Percentiles rank a stretch among this genome's conserved stretches.
Conservation (phyloP, 2,797 vertebrate species). For the Buphagus erythrorhynchus region DNA sequence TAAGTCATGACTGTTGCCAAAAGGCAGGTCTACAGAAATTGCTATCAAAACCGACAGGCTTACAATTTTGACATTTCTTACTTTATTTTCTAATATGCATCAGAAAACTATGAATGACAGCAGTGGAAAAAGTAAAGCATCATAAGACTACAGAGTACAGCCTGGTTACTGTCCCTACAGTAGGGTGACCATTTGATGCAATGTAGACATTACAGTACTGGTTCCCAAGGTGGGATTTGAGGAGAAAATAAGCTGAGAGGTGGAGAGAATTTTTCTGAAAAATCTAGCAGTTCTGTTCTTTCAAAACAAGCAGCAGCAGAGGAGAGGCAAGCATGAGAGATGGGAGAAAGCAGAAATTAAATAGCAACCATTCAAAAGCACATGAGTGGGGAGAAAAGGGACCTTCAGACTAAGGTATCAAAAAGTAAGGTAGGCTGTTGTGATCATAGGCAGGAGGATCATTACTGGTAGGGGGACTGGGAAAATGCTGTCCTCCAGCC, state of each 20-base stretch:
- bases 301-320: not conserved
- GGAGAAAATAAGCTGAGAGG: not conserved
- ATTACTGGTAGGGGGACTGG: rapidly evolving
- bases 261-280: not conserved
- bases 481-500: not conserved
- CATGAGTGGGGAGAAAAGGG: not conserved
- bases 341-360: not conserved
- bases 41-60: not conserved
- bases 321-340: not conserved
- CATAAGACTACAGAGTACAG: not conserved
- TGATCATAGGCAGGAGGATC: not conserved
- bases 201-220: not conserved
- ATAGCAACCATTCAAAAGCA: not conserved
- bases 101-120: not conserved
- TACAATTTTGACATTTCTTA: not conserved
- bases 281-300: not conserved
- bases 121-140: not conserved
- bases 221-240: not conserved
- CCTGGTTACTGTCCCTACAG: not conserved
- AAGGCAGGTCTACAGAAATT: not conserved
- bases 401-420: not conserved
- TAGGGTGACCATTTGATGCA: not conserved
- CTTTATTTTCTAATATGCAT: not conserved
- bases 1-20: rapidly evolving
- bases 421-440: not conserved